phyloP scores from a whole-genome alignment of 1,140 invertebrate genomes.

The Eurosta solidaginis region DNA sequence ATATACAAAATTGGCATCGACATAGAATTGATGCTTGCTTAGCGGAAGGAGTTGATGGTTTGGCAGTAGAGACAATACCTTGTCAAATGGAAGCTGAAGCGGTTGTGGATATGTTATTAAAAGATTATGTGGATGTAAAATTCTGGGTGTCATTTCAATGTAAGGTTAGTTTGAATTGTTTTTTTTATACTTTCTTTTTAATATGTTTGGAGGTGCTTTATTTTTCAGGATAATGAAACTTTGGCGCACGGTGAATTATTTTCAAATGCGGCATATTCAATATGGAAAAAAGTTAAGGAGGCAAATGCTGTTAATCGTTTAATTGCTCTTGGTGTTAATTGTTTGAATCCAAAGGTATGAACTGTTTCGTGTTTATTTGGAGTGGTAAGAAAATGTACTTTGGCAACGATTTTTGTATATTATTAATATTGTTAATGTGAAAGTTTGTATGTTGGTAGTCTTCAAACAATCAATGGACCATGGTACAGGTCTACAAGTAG shows the following conservation, averaged over 20 bases:
- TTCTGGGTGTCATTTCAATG: conserved; percentile 73
- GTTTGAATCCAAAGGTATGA: conserved; percentile 67
- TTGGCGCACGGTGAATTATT: conserved; percentile 80
- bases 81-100: conserved; percentile 80
- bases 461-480: too few species aligned
- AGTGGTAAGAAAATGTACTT: too few species aligned
- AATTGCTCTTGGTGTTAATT: conserved; percentile 87
- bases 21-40: conserved; percentile 76
- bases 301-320: conserved; percentile 63
- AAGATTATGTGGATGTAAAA: conserved; percentile 71
- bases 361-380: too few species aligned
- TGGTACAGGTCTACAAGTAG: too few species aligned
- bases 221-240: conserved; percentile 65
- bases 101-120: conserved; percentile 73
- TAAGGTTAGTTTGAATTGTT: conserved; percentile 42
- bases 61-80: conserved; percentile 90
- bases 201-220: too few species aligned
- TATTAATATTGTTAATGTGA: too few species aligned
- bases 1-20: conserved; percentile 79
- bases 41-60: conserved; percentile 76
- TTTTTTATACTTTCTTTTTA: not conserved
- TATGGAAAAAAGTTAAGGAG: conserved; percentile 65
- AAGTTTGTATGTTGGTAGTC: too few species aligned
- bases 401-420: too few species aligned
- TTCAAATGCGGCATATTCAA: conserved; percentile 57